These are phyloP conservation scores for Threskiornis aethiopicus DNA, from an alignment of 2,797 vertebrate genomes.

Conservation along the genomic window DNA sequence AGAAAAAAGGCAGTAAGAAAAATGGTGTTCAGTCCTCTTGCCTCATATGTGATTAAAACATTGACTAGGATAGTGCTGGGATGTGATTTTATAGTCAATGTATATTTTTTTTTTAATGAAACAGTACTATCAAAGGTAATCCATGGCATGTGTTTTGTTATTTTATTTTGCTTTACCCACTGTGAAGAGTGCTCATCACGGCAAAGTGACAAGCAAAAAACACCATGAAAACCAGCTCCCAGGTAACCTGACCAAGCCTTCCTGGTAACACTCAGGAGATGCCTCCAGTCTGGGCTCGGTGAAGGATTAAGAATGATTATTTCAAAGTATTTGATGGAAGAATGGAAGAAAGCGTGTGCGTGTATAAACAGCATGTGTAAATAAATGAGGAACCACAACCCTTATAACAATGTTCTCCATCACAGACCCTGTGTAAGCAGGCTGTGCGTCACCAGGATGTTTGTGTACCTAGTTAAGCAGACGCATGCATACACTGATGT, in stretches of 20 bases:
- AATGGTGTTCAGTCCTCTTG: neutral
- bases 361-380: neutral
- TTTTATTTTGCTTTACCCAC: neutral
- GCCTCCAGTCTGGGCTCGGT: neutral
- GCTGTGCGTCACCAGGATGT: neutral
- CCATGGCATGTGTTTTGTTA: neutral
- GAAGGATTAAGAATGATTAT: neutral
- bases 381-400: neutral
- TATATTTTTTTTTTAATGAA: neutral
- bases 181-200: neutral
- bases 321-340: neutral
- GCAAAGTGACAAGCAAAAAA: neutral
- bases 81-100: neutral
- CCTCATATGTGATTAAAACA: neutral
- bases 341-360: neutral
- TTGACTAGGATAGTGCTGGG: neutral
- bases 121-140: neutral
- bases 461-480: neutral
- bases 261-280: neutral
- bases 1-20: neutral
- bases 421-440: neutral
- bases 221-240: neutral
- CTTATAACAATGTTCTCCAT: neutral
- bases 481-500: fast-evolving
- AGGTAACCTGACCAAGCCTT: neutral